phyloP scores from a whole-genome alignment of 2,113 vertebrate genomes.

The Tretioscincus oriximinensis region DNA sequence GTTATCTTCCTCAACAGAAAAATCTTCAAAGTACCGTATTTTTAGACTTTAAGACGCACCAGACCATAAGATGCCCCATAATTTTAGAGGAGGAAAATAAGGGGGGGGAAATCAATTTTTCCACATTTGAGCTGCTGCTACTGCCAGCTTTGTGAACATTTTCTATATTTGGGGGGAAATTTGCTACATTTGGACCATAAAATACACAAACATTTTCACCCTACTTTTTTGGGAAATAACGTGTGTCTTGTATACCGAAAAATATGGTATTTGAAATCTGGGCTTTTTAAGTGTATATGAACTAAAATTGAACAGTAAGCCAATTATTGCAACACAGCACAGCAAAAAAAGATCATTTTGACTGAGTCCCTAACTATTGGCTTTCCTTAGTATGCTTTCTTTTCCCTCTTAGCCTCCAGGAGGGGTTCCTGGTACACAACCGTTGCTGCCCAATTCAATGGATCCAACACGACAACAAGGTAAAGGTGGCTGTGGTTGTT shows the following conservation, averaged over 20 bases:
- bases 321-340: not conserved
- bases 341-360: not conserved
- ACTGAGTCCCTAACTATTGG: not conserved
- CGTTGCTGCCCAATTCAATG: constrained; percentile 95
- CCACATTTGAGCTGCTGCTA: no score
- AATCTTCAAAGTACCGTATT: not conserved
- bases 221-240: no score
- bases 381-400: not conserved
- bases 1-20: no score
- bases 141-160: no score
- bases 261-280: not conserved
- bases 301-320: not conserved
- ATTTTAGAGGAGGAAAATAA: no score
- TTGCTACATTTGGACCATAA: no score
- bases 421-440: constrained; percentile 94
- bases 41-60: not conserved
- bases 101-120: no score
- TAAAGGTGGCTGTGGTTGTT: constrained; percentile 42
- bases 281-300: not conserved
- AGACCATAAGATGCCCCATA: no score
- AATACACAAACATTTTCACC: no score
- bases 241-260: no score
- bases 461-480: constrained; percentile 97
- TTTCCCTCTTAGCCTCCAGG: constrained; percentile 84
- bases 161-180: no score